These are phyloP conservation scores for Biston betularia DNA, from an alignment of 2,888 invertebrate genomes.

Conservation along the genomic window DNA sequence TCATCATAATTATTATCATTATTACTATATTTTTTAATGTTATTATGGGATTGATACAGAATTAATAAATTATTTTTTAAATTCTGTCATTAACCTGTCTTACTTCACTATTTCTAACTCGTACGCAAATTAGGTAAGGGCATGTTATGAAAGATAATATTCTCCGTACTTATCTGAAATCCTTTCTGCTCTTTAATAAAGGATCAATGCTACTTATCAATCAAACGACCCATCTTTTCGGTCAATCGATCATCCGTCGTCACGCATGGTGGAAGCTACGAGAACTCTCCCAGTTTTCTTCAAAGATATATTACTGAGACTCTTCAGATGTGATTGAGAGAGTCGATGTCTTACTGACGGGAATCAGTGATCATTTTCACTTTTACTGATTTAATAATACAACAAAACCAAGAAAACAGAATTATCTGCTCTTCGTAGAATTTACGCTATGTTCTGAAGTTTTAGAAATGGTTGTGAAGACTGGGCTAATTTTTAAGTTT, in stretches of 20 bases:
- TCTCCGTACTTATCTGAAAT: constrained; percentile 30
- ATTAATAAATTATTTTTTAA: too few relatives aligned
- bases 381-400: neutral
- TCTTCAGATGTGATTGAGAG: constrained; percentile 40
- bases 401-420: neutral
- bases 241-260: constrained; percentile 50
- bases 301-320: constrained; percentile 50
- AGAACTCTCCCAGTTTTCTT: constrained; percentile 48
- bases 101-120: neutral
- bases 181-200: constrained; percentile 41
- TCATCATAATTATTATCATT: too few relatives aligned
- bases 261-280: constrained; percentile 47
- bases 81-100: neutral
- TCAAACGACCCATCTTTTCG: constrained; percentile 47
- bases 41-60: too few relatives aligned
- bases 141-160: constrained; percentile 12
- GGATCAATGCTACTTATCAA: constrained; percentile 45
- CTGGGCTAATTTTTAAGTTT: neutral
- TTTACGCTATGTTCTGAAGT: neutral
- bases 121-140: constrained; percentile 33
- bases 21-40: too few relatives aligned
- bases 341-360: neutral
- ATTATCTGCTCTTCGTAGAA: neutral
- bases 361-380: constrained; percentile 4
- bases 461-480: neutral